Percentiles rank a stretch among this genome's conserved stretches.
phyloP scores from a whole-genome alignment of 2,888 invertebrate genomes.

The Ophioninae sp. region DNA sequence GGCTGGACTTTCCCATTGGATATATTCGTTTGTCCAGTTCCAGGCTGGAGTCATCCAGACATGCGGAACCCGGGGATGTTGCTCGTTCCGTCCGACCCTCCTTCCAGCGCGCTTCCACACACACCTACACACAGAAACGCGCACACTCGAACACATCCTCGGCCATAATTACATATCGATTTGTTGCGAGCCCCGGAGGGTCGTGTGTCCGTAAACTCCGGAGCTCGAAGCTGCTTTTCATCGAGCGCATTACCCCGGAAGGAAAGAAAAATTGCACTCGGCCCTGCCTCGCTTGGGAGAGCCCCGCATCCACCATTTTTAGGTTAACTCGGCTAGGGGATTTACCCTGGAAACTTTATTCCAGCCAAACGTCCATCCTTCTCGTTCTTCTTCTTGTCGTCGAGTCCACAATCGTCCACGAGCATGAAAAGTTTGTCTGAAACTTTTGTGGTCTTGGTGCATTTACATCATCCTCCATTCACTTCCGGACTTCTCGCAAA shows the following conservation, averaged over 20 bases:
- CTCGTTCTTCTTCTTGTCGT: no score
- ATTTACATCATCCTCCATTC: constrained; percentile 18
- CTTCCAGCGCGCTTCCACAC: not conserved
- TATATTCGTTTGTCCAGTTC: constrained; percentile 4
- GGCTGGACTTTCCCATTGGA: constrained; percentile 17
- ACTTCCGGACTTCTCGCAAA: constrained; percentile 40
- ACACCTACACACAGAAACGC: no score
- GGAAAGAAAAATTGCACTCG: constrained; percentile 4
- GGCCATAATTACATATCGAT: constrained; percentile 31
- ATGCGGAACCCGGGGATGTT: constrained; percentile 13
- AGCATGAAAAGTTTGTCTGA: constrained; percentile 19
- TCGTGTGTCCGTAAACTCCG: constrained; percentile 8
- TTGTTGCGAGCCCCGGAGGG: constrained; percentile 21
- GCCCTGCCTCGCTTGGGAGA: no score
- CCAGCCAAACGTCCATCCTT: no score
- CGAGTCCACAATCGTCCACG: constrained; percentile 5
- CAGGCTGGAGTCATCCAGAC: not conserved
- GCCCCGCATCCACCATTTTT: no score
- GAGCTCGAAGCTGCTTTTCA: constrained; percentile 15
- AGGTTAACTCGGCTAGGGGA: no score
- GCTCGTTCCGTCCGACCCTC: constrained; percentile 7
- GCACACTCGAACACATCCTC: constrained; percentile 6
- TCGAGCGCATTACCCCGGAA: constrained; percentile 12
- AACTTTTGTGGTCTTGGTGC: constrained; percentile 42
- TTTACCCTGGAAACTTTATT: no score